Evolutionary conservation across 2,888 invertebrate genomes (phyloP), one percentile per base, ranked within the genome.

Genomic region (Acrobasis consociella): DNA sequence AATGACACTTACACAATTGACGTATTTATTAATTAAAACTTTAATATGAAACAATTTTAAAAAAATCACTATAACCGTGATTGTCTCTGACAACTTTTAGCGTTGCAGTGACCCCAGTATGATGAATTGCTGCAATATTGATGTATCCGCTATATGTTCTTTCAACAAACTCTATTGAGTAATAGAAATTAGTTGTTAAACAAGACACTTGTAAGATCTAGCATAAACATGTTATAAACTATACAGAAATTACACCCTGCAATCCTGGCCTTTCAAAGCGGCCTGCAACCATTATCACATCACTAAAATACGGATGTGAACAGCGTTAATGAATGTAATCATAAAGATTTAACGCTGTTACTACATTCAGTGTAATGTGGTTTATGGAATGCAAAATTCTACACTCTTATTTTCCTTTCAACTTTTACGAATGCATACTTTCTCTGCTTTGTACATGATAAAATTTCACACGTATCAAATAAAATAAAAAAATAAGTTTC

Each of bases 361-460:
- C 81, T 76, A 78, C 74, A 75, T 69, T 70, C 69, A 66, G 66
- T 75, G 74, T 75, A 75, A 74, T 67, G 73, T 76, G 79, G 70
- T 85, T 84, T 86, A 83, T 84, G 80, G 82, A 84, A 78, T 76
- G 80, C 82, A 75, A 84, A 88, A 87, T 85, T 82, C 83, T 81
- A 77, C 83, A 87, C 85, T 86, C 83, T 87, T 84, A 75, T 80
- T 87, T 89, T 85, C 87, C 82, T 85, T 89, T 87, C 85, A 72
- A 78, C 85, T 85, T 83, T 83, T 85, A 82, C 76, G 82, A 80
- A 85, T 46, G 11, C 46, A 79, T 81, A 89, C 91, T 91, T 91
- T 91, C 90, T 87, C 90, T 77, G 77, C 77, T 78, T 81, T 84
- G 80, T 82, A 85, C 87, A 67, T 80, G 81, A 82, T 84, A 81